phyloP scores from a whole-genome alignment of 2,797 vertebrate species.

The Leptatherina wallacei region DNA sequence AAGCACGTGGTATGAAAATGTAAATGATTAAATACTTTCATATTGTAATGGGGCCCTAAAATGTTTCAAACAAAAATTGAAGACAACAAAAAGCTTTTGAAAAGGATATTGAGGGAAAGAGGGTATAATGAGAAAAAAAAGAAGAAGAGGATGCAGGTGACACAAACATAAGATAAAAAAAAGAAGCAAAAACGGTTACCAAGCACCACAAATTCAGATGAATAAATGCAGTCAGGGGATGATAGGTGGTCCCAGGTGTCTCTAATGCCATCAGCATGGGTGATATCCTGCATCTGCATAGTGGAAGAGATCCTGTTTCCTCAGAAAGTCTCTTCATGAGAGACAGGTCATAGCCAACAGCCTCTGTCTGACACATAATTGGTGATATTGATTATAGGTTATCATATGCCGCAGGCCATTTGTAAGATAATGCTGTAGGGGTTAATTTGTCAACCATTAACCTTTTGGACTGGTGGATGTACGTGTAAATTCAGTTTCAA shows the following conservation, averaged over 20 bases:
- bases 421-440: slow-evolving; percentile 86
- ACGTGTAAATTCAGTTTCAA: slow-evolving; percentile 85
- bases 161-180: slow-evolving; percentile 12
- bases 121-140: not conserved
- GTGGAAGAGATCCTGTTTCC: slow-evolving; percentile 84
- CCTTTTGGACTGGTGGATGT: slow-evolving; percentile 79
- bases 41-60: not conserved
- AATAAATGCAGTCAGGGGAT: slow-evolving; percentile 57
- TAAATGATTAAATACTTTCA: not conserved
- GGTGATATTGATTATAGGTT: slow-evolving; percentile 90
- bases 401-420: slow-evolving; percentile 86
- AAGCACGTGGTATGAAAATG: not conserved
- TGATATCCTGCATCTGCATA: slow-evolving; percentile 77
- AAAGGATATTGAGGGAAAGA: not conserved
- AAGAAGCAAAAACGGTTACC: slow-evolving; percentile 12
- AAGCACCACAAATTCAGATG: slow-evolving; percentile 41
- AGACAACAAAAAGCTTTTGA: not conserved
- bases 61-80: not conserved
- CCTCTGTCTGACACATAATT: slow-evolving; percentile 86
- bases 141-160: not conserved
- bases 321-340: slow-evolving; percentile 79
- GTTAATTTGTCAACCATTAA: slow-evolving; percentile 89
- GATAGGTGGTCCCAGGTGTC: slow-evolving; percentile 85
- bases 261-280: slow-evolving; percentile 84
- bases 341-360: slow-evolving; percentile 84